Percentiles rank a stretch among this genome's conserved stretches.
Evolutionary conservation across 2,113 vertebrate genomes (phyloP).

Genomic region (Halcyon senegalensis): DNA sequence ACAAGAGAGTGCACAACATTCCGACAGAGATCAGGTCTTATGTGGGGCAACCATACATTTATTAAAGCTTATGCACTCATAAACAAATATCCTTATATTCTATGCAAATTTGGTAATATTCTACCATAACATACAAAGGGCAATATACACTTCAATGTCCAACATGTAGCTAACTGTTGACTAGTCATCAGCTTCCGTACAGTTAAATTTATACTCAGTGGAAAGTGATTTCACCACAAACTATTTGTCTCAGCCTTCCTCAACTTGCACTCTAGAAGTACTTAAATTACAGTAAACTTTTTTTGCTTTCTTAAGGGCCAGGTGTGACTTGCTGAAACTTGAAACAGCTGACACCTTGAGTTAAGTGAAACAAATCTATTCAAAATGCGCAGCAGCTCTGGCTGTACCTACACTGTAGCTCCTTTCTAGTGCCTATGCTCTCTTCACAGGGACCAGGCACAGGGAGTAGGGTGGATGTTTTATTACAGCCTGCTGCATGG

Average conservation of each 20-base stretch:
- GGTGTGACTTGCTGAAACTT: background rate
- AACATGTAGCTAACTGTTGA: background rate
- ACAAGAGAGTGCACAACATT: background rate
- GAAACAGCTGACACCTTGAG: background rate
- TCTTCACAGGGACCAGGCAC: background rate
- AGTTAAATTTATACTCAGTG: background rate
- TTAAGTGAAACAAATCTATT: background rate
- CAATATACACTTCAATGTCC: background rate
- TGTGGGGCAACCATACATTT: background rate
- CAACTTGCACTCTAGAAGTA: background rate
- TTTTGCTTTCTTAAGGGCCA: background rate
- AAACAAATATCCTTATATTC: background rate
- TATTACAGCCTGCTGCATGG: background rate
- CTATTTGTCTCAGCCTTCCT: background rate
- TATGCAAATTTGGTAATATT: background rate
- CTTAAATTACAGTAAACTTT: background rate
- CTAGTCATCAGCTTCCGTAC: background rate
- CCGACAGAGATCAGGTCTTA: background rate
- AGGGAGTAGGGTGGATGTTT: background rate
- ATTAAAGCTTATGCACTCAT: background rate
- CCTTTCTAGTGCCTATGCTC: background rate
- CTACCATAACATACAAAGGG: background rate
- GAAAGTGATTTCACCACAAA: background rate
- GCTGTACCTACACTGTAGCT: background rate
- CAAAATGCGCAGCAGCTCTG: background rate